Percentiles rank a stretch among this genome's conserved stretches.
Evolutionary conservation across 2,888 invertebrate genomes (phyloP).

Genomic region (Callosobruchus maculatus): DNA sequence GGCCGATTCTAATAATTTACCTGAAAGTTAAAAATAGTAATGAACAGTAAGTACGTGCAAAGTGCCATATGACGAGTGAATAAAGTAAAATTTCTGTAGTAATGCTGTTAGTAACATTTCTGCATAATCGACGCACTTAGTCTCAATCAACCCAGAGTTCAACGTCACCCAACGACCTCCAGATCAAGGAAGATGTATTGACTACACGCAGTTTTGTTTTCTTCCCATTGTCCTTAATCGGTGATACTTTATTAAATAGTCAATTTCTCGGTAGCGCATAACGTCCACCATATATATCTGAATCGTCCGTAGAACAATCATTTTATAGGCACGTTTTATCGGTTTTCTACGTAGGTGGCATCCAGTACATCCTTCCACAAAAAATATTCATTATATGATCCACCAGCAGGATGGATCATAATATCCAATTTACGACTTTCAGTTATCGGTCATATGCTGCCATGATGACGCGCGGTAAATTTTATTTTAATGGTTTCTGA

Average conservation of each 20-base stretch:
- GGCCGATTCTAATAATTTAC: too few relatives aligned
- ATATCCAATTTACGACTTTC: not conserved
- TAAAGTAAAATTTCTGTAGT: too few relatives aligned
- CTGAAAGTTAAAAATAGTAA: too few relatives aligned
- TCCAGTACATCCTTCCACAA: not conserved
- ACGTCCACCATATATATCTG: not conserved
- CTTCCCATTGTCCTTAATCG: not conserved
- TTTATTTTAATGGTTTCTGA: not conserved
- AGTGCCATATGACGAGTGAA: too few relatives aligned
- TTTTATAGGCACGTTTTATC: not conserved
- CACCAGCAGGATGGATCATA: not conserved
- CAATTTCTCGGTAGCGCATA: not conserved
- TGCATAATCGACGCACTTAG: too few relatives aligned
- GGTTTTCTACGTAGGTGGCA: not conserved
- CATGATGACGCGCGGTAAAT: not conserved
- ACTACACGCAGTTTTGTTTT: not conserved
- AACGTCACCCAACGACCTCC: not conserved
- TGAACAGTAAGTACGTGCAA: too few relatives aligned
- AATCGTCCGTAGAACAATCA: not conserved
- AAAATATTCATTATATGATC: not conserved
- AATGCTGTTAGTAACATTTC: too few relatives aligned
- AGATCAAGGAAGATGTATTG: not conserved
- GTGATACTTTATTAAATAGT: not conserved
- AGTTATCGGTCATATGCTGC: not conserved
- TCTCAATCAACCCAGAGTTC: not conserved